phyloP scores from a whole-genome alignment of 2,888 invertebrate genomes.

The Drosophila planitibia region DNA sequence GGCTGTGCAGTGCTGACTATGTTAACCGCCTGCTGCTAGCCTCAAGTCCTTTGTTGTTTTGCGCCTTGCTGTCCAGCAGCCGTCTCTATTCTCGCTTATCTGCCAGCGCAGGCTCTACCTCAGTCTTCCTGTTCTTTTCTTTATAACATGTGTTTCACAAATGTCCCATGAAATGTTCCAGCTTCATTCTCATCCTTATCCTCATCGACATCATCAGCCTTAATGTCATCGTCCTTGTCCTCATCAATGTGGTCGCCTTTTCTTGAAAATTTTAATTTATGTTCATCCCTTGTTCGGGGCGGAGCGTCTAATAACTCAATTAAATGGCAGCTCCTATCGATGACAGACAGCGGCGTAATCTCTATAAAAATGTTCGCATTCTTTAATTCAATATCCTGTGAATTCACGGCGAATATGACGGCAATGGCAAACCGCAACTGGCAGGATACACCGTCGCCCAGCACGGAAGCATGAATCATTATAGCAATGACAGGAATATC shows the following conservation, averaged over 20 bases:
- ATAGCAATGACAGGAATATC: constrained; percentile 77
- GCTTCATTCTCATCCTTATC: constrained; percentile 52
- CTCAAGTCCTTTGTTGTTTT: constrained; percentile 66
- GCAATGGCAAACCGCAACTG: constrained; percentile 60
- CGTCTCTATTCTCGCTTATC: constrained; percentile 48
- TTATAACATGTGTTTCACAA: constrained; percentile 75
- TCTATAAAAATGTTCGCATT: constrained; percentile 66
- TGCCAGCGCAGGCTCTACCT: constrained; percentile 10
- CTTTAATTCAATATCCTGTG: constrained; percentile 78
- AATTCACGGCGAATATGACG: constrained; percentile 23
- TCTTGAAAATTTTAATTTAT: constrained; percentile 71
- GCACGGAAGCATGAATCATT: constrained; percentile 72
- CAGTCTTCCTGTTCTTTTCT: constrained; percentile 36
- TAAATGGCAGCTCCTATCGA: constrained; percentile 68
- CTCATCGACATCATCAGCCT: constrained; percentile 10
- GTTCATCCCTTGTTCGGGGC: constrained; percentile 51
- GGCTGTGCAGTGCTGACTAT: constrained; percentile 44
- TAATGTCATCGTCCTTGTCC: constrained; percentile 16
- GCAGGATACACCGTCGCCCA: constrained; percentile 59
- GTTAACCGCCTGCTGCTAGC: constrained; percentile 63
- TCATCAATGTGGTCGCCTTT: constrained; percentile 36
- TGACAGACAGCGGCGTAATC: constrained; percentile 50
- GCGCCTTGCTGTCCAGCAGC: constrained; percentile 44
- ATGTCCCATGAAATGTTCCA: constrained; percentile 53
- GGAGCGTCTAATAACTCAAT: constrained; percentile 76